These are phyloP conservation scores for Vidua macroura DNA, from an alignment of 2,113 vertebrate genomes.

Conservation along the genomic window DNA sequence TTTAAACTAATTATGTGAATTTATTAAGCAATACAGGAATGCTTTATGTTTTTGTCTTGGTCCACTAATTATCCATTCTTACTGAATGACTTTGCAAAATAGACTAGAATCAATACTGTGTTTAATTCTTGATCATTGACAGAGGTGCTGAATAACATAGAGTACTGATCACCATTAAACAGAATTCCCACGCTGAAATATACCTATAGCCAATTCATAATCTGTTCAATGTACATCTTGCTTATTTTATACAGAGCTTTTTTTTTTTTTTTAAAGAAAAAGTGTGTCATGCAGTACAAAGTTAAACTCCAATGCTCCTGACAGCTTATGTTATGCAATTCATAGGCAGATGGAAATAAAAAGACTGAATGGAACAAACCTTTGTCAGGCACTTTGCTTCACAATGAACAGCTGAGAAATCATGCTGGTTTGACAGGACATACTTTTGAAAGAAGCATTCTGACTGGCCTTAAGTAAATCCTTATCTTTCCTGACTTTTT, in stretches of 20 bases:
- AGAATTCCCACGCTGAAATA: background rate
- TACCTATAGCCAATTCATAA: background rate
- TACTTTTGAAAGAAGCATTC: background rate
- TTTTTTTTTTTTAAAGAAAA: background rate
- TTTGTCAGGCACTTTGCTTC: background rate
- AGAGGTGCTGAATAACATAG: background rate
- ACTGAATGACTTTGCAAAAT: background rate
- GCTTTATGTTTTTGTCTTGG: background rate
- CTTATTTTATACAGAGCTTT: background rate
- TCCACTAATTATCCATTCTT: background rate
- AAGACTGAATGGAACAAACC: background rate
- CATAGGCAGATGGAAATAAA: background rate
- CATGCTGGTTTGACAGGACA: background rate
- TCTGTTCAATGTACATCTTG: background rate
- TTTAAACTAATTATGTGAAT: background rate
- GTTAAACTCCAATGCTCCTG: background rate
- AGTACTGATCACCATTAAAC: background rate
- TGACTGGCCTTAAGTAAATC: background rate
- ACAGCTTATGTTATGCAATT: background rate
- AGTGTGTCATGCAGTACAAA: background rate
- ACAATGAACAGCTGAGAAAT: conserved; percentile 4
- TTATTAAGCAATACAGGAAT: background rate
- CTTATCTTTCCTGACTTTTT: background rate
- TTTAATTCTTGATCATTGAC: background rate
- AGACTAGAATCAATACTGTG: background rate